Conservation (phyloP, 1,140 invertebrate species). For the Augochlora pura region DNA sequence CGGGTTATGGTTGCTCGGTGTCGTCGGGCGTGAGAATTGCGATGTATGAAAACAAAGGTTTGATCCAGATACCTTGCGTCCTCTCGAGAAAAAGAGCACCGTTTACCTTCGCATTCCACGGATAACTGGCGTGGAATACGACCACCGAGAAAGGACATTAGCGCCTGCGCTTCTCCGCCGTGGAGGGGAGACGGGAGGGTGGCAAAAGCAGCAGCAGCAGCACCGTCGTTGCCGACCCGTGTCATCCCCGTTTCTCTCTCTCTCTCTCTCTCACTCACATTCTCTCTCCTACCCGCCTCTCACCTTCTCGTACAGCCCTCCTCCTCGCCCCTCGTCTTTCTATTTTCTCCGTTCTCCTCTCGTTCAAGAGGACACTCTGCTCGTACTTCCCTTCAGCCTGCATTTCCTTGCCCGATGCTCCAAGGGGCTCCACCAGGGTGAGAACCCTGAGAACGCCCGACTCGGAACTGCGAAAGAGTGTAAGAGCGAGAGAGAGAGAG, state of each 20-base stretch:
- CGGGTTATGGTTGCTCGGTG: background rate
- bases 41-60: background rate
- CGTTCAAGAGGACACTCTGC: background rate
- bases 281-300: no score
- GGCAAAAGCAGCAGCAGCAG: conserved; percentile 34
- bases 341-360: background rate
- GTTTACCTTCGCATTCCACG: conserved; percentile 72
- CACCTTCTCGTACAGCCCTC: no score
- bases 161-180: conserved; percentile 55
- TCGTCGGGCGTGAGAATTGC: no score
- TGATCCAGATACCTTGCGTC: conserved; percentile 21
- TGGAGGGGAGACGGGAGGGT: conserved; percentile 3
- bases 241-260: conserved; percentile 8
- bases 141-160: conserved; percentile 51
- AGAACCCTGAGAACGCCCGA: no score
- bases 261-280: background rate
- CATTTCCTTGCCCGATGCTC: background rate
- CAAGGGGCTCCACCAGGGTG: no score
- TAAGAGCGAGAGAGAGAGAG: no score
- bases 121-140: conserved; percentile 72
- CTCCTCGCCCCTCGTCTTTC: background rate
- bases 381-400: background rate
- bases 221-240: conserved; percentile 38
- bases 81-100: conserved; percentile 56
- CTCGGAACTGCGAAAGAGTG: no score